A percentile compares a stretch with the other conserved stretches of the same genome.
These are phyloP conservation scores for Leptinotarsa undecemlineata DNA, from an alignment of 1,140 invertebrate species.

Conservation along the genomic window DNA sequence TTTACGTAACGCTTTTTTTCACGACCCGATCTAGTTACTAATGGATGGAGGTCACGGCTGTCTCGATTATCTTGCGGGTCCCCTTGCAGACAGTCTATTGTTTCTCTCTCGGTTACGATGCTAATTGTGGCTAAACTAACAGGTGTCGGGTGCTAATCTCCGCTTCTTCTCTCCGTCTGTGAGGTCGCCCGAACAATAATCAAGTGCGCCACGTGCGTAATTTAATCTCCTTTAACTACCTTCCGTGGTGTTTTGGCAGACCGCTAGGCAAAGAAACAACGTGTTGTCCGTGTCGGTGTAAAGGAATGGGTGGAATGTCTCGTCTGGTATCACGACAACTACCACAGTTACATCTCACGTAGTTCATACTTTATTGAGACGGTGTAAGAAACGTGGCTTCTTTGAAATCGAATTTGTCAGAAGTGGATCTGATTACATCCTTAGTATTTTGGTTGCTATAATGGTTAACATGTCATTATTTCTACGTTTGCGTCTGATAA, in stretches of 20 bases:
- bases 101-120: constrained; percentile 23
- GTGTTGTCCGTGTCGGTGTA: not conserved
- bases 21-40: constrained; percentile 34
- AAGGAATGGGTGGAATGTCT: not conserved
- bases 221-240: constrained; percentile 21
- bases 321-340: not conserved
- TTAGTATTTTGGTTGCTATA: too few relatives aligned
- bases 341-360: not conserved
- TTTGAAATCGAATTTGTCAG: too few relatives aligned
- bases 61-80: constrained; percentile 27
- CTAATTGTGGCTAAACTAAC: constrained; percentile 29
- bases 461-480: too few relatives aligned
- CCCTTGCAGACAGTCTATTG: constrained; percentile 29
- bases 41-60: constrained; percentile 36
- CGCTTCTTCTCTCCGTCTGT: constrained; percentile 14
- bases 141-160: constrained; percentile 24
- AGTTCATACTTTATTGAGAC: not conserved
- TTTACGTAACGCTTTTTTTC: constrained; percentile 32
- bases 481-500: too few relatives aligned
- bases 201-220: constrained; percentile 27
- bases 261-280: constrained; percentile 13
- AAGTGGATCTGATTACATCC: too few relatives aligned
- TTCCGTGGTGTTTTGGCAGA: constrained; percentile 19
- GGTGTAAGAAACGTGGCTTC: too few relatives aligned
- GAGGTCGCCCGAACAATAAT: constrained; percentile 20